Evolutionary conservation across 2,113 vertebrate genomes (phyloP).

Genomic region (Myanophis thanlyinensis): DNA sequence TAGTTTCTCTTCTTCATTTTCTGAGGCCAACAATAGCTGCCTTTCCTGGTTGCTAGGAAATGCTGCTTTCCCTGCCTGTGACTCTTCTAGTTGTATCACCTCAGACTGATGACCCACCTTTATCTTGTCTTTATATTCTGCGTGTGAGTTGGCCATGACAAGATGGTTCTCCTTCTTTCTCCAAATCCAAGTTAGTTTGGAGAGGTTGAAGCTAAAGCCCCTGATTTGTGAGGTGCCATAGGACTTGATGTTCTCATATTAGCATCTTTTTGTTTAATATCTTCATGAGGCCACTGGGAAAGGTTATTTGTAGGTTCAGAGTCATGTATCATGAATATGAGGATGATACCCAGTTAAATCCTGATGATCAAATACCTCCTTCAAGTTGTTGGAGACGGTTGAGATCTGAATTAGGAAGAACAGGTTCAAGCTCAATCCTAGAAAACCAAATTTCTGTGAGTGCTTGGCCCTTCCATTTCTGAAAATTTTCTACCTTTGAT

Average conservation of each 20-base stretch:
- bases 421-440: not conserved
- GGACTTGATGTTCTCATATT: not conserved
- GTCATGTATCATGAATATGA: not conserved
- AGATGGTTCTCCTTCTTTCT: not conserved
- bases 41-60: not conserved
- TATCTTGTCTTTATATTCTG: not conserved
- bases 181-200: not conserved
- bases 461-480: not conserved
- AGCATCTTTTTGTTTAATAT: not conserved
- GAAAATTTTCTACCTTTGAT: not conserved
- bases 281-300: not conserved
- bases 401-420: not conserved
- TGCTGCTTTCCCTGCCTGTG: not conserved
- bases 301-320: not conserved
- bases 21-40: not conserved
- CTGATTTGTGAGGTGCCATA: not conserved
- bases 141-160: not conserved
- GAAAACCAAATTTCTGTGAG: not conserved
- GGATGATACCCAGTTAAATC: not conserved
- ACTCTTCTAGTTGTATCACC: not conserved
- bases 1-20: not conserved
- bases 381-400: not conserved
- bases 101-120: not conserved
- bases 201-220: not conserved
- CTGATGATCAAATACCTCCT: not conserved